phyloP scores from a whole-genome alignment of 2,888 invertebrate genomes.

The Dascillus cervinus region DNA sequence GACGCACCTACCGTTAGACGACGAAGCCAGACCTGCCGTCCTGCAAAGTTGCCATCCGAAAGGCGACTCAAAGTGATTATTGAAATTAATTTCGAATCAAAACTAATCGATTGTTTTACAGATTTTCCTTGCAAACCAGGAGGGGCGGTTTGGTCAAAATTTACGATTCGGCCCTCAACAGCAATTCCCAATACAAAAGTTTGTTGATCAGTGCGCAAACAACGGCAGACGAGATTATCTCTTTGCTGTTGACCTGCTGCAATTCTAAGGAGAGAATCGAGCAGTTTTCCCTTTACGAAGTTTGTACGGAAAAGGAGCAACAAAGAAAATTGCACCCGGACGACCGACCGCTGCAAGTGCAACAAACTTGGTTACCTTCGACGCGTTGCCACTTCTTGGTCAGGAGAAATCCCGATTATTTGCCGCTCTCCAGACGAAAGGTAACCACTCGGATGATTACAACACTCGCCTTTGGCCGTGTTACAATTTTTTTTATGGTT shows the following conservation, averaged over 20 bases:
- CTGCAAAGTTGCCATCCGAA: conserved; percentile 90
- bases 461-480: conserved; percentile 1
- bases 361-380: conserved; percentile 60
- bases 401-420: conserved; percentile 71
- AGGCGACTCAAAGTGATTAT: conserved; percentile 77
- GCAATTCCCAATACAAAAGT: conserved; percentile 88
- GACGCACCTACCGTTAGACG: conserved; percentile 76
- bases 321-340: conserved; percentile 83
- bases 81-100: background rate
- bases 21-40: conserved; percentile 83
- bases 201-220: conserved; percentile 83
- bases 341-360: conserved; percentile 75
- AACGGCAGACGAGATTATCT: conserved; percentile 79
- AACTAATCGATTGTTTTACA: conserved; percentile 36
- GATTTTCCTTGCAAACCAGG: conserved; percentile 80
- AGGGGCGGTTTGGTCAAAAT: conserved; percentile 88
- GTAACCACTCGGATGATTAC: conserved; percentile 19
- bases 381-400: conserved; percentile 75
- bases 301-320: conserved; percentile 68
- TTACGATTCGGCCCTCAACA: conserved; percentile 84
- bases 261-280: conserved; percentile 76
- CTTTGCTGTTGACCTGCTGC: conserved; percentile 77
- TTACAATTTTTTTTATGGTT: conserved; percentile 22
- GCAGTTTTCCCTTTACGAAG: conserved; percentile 82
- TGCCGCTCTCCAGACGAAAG: conserved; percentile 50